Percentiles rank a stretch among this genome's conserved stretches.
phyloP scores from a whole-genome alignment of 2,888 invertebrate genomes.

The Scaptomyza polygonia region DNA sequence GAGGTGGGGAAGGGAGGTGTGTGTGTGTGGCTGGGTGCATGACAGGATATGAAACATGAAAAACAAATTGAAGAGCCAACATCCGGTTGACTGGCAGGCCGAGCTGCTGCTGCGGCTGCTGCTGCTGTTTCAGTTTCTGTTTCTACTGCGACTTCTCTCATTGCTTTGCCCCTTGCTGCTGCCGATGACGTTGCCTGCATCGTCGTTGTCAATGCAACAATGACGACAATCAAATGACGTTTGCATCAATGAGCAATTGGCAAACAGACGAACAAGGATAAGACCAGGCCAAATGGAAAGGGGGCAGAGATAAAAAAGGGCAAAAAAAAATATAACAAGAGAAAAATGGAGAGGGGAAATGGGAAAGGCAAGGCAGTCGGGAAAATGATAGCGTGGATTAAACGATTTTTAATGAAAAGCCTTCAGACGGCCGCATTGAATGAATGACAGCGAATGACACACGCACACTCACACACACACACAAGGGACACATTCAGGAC shows the following conservation, averaged over 20 bases:
- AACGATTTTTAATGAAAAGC: slow-evolving; percentile 82
- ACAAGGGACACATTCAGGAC: slow-evolving; percentile 5
- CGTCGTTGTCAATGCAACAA: slow-evolving; percentile 77
- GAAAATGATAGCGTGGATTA: slow-evolving; percentile 79
- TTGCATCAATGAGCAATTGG: slow-evolving; percentile 82
- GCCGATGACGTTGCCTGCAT: slow-evolving; percentile 42
- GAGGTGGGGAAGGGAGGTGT: not conserved
- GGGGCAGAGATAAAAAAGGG: slow-evolving; percentile 1
- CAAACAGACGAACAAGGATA: slow-evolving; percentile 47
- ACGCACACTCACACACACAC: slow-evolving; percentile 24
- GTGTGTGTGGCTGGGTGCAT: slow-evolving; percentile 13
- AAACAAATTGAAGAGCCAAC: slow-evolving; percentile 79
- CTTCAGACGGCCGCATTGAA: slow-evolving; percentile 72
- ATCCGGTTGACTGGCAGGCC: slow-evolving; percentile 57
- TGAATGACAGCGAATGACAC: slow-evolving; percentile 66
- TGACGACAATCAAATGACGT: slow-evolving; percentile 83
- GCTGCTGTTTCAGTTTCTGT: slow-evolving; percentile 8
- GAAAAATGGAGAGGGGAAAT: slow-evolving; percentile 42
- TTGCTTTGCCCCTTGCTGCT: slow-evolving; percentile 1
- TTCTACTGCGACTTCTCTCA: slow-evolving; percentile 31
- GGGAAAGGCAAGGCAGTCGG: slow-evolving; percentile 11
- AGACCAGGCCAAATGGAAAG: slow-evolving; percentile 13
- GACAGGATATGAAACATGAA: slow-evolving; percentile 77
- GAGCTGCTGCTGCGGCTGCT: slow-evolving; percentile 19
- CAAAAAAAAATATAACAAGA: slow-evolving; percentile 31